These are phyloP conservation scores for Sander vitreus DNA, from an alignment of 2,113 vertebrate species.

Conservation along the genomic window DNA sequence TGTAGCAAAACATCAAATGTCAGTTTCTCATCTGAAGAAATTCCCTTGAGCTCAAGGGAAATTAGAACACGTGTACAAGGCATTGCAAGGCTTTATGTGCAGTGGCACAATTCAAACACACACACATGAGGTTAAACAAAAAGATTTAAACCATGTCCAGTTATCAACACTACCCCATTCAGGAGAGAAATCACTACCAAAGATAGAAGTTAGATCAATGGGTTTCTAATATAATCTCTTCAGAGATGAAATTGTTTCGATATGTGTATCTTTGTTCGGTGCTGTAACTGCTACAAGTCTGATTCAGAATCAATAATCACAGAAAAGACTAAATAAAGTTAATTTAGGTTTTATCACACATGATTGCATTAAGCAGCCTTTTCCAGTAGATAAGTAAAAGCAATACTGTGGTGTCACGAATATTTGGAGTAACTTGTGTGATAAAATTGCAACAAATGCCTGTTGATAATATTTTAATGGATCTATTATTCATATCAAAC, in stretches of 20 bases:
- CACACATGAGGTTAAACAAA: slow-evolving; percentile 21
- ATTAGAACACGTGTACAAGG: background rate
- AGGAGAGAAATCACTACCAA: slow-evolving; percentile 3
- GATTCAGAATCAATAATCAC: slow-evolving; percentile 14
- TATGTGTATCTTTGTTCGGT: slow-evolving; percentile 31
- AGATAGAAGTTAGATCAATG: slow-evolving; percentile 15
- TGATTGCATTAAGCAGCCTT: slow-evolving; percentile 1
- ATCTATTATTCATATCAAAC: slow-evolving; percentile 34
- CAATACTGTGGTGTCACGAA: slow-evolving; percentile 38
- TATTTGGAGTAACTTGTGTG: slow-evolving; percentile 9
- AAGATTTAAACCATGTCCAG: slow-evolving; percentile 16
- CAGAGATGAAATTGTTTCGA: slow-evolving; percentile 25
- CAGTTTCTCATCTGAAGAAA: slow-evolving; percentile 65
- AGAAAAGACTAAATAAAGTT: slow-evolving; percentile 6
- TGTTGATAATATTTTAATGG: slow-evolving; percentile 15
- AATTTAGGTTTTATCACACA: slow-evolving; percentile 2
- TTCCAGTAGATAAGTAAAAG: slow-evolving; percentile 19
- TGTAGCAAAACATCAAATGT: slow-evolving; percentile 80
- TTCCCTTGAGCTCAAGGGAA: slow-evolving; percentile 43
- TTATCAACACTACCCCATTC: slow-evolving; percentile 34
- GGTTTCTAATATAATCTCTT: slow-evolving; percentile 27
- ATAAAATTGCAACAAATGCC: slow-evolving; percentile 5
- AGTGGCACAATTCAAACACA: slow-evolving; percentile 31
- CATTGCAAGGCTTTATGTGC: slow-evolving; percentile 10
- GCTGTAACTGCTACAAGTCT: slow-evolving; percentile 2